Evolutionary conservation across 2,113 vertebrate genomes (phyloP).

Genomic region (Talpa occidentalis): DNA sequence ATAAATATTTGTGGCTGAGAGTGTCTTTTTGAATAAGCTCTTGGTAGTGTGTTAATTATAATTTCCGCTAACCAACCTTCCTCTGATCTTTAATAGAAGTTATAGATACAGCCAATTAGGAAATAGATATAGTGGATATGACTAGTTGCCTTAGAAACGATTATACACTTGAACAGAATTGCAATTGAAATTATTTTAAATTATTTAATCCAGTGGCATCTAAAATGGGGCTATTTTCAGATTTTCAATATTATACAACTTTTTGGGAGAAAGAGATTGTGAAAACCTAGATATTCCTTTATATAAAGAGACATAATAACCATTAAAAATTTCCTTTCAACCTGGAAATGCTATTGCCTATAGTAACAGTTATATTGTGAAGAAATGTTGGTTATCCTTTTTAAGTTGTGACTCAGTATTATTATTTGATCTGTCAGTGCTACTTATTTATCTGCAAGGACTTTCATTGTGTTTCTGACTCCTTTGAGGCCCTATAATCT

Average conservation of each 20-base stretch:
- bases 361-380: neutral
- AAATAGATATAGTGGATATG: neutral
- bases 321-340: neutral
- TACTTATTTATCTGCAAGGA: neutral
- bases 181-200: conserved; percentile 7
- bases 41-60: neutral
- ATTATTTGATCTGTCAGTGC: neutral
- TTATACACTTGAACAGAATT: neutral
- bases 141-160: neutral
- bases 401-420: neutral
- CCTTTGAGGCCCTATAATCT: neutral
- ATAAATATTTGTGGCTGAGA: neutral
- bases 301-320: neutral
- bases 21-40: neutral
- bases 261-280: neutral
- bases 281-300: neutral
- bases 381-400: neutral
- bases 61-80: neutral
- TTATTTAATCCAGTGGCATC: neutral
- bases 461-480: neutral
- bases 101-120: neutral
- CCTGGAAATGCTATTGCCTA: neutral
- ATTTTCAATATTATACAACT: neutral
- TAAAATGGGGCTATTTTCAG: neutral
- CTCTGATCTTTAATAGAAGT: neutral